Evolutionary conservation across 2,113 vertebrate genomes (phyloP).

Genomic region (Stictonetta naevosa): DNA sequence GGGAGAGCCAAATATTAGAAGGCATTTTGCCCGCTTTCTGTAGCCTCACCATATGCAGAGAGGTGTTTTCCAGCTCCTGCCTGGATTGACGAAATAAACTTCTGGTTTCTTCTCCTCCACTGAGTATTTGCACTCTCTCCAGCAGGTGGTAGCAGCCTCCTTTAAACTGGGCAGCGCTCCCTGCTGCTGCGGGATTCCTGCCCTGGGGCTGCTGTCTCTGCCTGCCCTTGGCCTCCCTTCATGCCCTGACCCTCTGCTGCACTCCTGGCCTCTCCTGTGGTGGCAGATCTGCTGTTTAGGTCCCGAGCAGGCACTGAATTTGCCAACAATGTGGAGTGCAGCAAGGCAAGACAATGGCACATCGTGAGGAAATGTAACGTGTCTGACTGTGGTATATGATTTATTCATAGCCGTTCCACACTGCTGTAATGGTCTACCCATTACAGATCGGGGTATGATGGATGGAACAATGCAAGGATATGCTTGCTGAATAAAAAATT

Average conservation of each 20-base stretch:
- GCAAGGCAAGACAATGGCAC: neutral
- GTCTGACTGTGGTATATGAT: neutral
- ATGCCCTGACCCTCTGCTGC: neutral
- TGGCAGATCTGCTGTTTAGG: neutral
- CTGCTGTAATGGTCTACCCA: neutral
- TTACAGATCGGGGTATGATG: neutral
- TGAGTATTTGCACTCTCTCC: neutral
- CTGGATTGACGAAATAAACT: fast-evolving
- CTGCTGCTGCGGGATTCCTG: neutral
- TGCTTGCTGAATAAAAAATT: neutral
- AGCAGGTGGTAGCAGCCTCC: conserved; percentile 62
- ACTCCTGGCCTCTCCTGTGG: neutral
- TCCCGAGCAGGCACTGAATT: neutral
- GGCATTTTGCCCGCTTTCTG: neutral
- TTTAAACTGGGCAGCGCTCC: neutral
- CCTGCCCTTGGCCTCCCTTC: neutral
- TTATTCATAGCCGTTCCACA: neutral
- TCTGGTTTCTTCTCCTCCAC: neutral
- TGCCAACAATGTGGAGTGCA: neutral
- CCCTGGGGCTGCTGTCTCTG: neutral
- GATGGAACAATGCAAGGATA: neutral
- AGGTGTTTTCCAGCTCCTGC: neutral
- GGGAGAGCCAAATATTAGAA: neutral
- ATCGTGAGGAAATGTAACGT: fast-evolving
- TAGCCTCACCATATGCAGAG: fast-evolving